Evolutionary conservation across 2,797 vertebrate genomes (phyloP).

Genomic region (Sebastes matsubarae): DNA sequence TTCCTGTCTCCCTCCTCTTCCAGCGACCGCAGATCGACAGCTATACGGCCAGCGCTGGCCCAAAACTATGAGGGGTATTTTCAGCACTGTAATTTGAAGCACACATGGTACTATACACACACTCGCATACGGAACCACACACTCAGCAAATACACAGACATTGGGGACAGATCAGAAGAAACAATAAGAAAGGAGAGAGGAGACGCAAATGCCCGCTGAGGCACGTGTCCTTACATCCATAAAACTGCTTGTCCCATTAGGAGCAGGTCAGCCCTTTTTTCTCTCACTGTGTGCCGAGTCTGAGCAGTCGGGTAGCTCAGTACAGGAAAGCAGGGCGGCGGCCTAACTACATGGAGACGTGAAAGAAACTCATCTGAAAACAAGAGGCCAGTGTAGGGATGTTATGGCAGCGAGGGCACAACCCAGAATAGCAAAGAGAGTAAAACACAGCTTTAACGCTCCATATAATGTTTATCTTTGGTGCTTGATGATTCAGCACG

Average conservation of each 20-base stretch:
- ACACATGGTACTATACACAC: slow-evolving; percentile 65
- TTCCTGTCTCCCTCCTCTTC: slow-evolving; percentile 80
- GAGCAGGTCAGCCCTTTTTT: slow-evolving; percentile 28
- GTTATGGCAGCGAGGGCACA: slow-evolving; percentile 38
- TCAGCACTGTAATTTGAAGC: slow-evolving; percentile 87
- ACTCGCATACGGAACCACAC: slow-evolving; percentile 42
- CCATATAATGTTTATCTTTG: slow-evolving; percentile 10
- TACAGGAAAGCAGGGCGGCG: slow-evolving; percentile 52
- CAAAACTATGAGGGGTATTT: slow-evolving; percentile 88
- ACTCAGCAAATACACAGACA: slow-evolving; percentile 60
- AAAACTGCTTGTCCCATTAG: slow-evolving; percentile 28
- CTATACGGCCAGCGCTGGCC: slow-evolving; percentile 77
- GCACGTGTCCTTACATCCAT: slow-evolving; percentile 41
- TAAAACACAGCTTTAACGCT: slow-evolving; percentile 1
- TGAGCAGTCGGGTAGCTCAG: slow-evolving; percentile 19
- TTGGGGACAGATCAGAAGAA: slow-evolving; percentile 44
- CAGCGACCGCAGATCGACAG: slow-evolving; percentile 82
- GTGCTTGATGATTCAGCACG: slow-evolving; percentile 1
- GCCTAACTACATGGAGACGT: slow-evolving; percentile 39
- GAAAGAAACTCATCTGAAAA: slow-evolving; percentile 55
- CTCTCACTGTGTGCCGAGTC: neutral
- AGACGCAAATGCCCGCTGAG: slow-evolving; percentile 27
- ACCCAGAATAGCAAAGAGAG: slow-evolving; percentile 26
- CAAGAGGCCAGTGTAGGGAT: slow-evolving; percentile 60
- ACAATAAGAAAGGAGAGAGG: slow-evolving; percentile 20